phyloP scores from a whole-genome alignment of 2,113 vertebrate genomes.

The Rhagologus leucostigma region DNA sequence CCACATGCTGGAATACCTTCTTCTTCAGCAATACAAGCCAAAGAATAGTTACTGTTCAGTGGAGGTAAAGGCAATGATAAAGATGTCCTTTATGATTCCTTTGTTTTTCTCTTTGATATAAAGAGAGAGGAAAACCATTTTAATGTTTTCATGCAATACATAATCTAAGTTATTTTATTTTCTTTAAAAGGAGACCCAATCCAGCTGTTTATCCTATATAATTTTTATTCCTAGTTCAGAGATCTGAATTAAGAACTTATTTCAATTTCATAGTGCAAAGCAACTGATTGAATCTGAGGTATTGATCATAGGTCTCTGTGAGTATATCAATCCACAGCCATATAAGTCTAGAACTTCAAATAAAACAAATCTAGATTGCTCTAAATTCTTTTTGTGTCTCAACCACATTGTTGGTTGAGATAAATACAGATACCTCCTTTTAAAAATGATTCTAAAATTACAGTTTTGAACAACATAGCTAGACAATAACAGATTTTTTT shows the following conservation, averaged over 20 bases:
- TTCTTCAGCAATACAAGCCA: background rate
- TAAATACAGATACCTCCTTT: background rate
- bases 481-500: background rate
- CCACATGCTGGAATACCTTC: background rate
- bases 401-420: background rate
- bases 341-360: background rate
- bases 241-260: background rate
- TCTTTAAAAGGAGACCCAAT: background rate
- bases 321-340: background rate
- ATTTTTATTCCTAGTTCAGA: background rate
- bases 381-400: background rate
- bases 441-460: background rate
- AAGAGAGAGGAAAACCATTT: background rate
- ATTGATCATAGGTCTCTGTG: background rate
- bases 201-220: background rate
- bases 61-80: background rate
- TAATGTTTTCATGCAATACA: background rate
- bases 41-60: background rate
- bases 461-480: background rate
- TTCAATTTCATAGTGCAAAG: background rate
- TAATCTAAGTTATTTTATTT: background rate
- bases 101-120: background rate
- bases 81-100: background rate
- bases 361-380: background rate
- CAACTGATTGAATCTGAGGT: background rate